Evolutionary conservation across 2,797 vertebrate species (phyloP).

Genomic region (Novumbra hubbsi): DNA sequence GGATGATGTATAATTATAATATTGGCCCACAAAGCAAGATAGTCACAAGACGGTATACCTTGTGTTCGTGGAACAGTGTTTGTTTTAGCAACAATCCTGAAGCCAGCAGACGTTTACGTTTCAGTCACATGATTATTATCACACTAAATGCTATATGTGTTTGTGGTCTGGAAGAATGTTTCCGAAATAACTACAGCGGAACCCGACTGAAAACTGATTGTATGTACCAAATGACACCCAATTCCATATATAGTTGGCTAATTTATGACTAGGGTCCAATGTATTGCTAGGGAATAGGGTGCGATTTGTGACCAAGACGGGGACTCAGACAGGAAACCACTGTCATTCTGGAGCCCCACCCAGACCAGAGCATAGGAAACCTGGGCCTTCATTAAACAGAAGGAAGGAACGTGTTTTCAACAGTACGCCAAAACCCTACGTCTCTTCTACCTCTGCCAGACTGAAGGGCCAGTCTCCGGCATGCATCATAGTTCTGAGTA

Average conservation of each 20-base stretch:
- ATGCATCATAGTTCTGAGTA: not conserved
- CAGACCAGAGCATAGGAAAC: constrained; percentile 50
- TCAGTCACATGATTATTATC: not conserved
- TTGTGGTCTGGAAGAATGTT: not conserved
- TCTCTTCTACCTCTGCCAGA: constrained; percentile 14
- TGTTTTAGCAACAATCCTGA: not conserved
- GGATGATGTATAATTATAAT: too few species aligned
- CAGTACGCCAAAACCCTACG: constrained; percentile 38
- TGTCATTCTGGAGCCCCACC: constrained; percentile 49
- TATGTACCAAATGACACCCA: not conserved
- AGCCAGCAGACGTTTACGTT: not conserved
- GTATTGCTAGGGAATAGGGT: not conserved
- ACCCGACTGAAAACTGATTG: constrained; percentile 19
- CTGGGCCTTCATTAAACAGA: constrained; percentile 41
- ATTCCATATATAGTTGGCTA: not conserved
- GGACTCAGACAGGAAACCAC: constrained; percentile 55
- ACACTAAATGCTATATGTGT: not conserved
- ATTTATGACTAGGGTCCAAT: not conserved
- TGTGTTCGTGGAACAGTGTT: too few species aligned
- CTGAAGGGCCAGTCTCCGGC: not conserved
- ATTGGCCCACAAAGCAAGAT: too few species aligned
- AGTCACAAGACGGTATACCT: too few species aligned
- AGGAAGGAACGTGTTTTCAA: constrained; percentile 52
- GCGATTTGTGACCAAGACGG: not conserved
- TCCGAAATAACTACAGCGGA: constrained; percentile 20